Evolutionary conservation across 53 echinoderm and acorn worm genomes (phyloP), one percentile per base, ranked within the genome.

Genomic region (Arbacia lixula): DNA sequence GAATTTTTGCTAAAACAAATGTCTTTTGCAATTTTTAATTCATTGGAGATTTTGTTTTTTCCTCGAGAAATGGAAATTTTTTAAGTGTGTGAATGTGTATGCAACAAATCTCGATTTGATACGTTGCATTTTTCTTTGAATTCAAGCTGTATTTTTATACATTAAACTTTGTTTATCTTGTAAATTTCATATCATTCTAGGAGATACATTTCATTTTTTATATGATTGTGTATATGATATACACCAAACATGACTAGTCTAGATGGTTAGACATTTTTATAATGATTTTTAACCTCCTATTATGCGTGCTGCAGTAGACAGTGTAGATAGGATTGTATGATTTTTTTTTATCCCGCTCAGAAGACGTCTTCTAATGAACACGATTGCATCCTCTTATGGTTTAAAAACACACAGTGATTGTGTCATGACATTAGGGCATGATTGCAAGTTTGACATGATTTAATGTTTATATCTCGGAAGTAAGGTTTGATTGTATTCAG

Each of bases 81-180:
- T 77, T 77, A 22, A 77, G 77, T 77, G 77, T 77, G 77, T 77
- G 77, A 77, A 77, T 57, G 77, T 38, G n/a, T 9, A 39, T 58
- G 55, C 77, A 58, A 20, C 77, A 77, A 35, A 30, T 41, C 33
- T 57, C 60, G 57, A n/a, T 77, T 77, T 58, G 25, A 77, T 56
- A 57, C 58, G 77, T 58, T 77, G 77, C 55, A 14, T 77, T 77
- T 58, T 39, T 25, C 40, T 77, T 39, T 42, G 6, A 58, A 77
- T 58, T 77, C 55, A 36, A 58, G 57, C 54, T 56, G 77, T 77
- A 77, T 77, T 77, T 77, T 77, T 77, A 57, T 57, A 57, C 56
- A 56, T 77, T 77, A 22, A 40, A 36, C 57, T 56, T 22, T 77
- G 77, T 77, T 77, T 37, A 22, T 56, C n/a, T 57, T 77, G 56